Evolutionary conservation across 2,113 vertebrate genomes (phyloP), one percentile per base, ranked within the genome.

Genomic region (Notothenia coriiceps): DNA sequence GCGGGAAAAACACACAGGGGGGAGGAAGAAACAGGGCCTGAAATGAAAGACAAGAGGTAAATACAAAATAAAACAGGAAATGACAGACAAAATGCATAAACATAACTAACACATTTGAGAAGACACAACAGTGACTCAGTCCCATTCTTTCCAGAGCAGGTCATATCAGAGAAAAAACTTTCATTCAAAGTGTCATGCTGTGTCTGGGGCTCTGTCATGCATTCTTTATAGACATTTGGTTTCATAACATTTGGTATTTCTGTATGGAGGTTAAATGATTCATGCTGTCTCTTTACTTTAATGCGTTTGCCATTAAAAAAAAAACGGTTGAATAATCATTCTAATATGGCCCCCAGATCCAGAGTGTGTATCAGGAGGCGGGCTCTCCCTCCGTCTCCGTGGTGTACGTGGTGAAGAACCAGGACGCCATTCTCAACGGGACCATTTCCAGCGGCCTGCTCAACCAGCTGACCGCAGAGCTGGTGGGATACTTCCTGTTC

Each of bases 401-500:
- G 93, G 95, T 98, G 78, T 99, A 99, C 0, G 94, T 96, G 70
- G 98, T 99, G 88, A 95, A 94, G 89, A 99, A 99, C 73, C 96
- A 96, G 87, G 98, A 96, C 61, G 79, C 89, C 0, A 84, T 96
- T 67, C 95, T 99, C 70, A 98, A 99, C 0, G 98, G 98, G 70
- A 98, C 97, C 0, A 89, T 95, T 47, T 96, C 98, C 92, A 99
- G 98, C 73, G 95, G 95, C 77, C 96, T 99, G 52, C 97, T 99
- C 56, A 97, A 97, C 88, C 97, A 98, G 91, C 96, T 99, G 84
- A 98, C 97, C 0, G 97, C 97, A 0, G 98, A 99, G 91, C 94
- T 99, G 86, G 97, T 99, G 77, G 98, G 98, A 25, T 99, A 99
- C 95, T 99, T 98, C 65, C 96, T 99, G 70, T 97, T 96, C 89